Conservation (phyloP, 1,140 invertebrate species). For the Bombus confusus region DNA sequence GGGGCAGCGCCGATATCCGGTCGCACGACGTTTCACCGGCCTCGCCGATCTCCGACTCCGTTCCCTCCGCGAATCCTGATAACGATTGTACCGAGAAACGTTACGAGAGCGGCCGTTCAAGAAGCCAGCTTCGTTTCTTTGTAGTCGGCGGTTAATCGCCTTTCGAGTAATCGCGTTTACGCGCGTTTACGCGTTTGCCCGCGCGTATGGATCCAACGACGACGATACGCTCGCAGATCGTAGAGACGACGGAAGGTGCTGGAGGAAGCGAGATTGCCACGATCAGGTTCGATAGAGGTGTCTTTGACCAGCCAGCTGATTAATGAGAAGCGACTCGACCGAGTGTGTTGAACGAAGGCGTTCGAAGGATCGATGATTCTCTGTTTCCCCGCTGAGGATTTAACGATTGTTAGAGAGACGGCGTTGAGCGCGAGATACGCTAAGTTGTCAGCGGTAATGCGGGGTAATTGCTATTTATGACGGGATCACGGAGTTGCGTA, state of each 20-base stretch:
- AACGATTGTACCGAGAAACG: not conserved
- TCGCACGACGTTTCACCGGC: not conserved
- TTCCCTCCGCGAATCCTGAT: not conserved
- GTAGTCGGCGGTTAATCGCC: not conserved
- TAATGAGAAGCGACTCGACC: conserved; percentile 27
- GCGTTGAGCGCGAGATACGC: not conserved
- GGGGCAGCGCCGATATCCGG: not conserved
- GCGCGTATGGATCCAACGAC: not conserved
- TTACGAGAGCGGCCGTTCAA: too few species aligned
- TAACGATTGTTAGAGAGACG: conserved; percentile 29
- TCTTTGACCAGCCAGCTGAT: not conserved
- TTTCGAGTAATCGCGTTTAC: not conserved
- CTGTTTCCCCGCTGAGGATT: not conserved
- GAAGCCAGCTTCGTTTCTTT: too few species aligned
- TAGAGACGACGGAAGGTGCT: not conserved
- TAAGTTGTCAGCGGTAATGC: conserved; percentile 37
- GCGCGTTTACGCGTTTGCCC: not conserved
- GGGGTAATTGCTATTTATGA: conserved; percentile 50
- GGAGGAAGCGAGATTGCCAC: not conserved
- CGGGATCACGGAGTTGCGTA: conserved; percentile 37
- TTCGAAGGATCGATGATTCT: not conserved
- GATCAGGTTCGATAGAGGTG: conserved; percentile 1
- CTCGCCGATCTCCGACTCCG: not conserved
- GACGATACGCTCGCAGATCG: not conserved
- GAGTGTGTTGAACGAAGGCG: not conserved